Conservation (phyloP, 2,797 vertebrate genomes). For the Enteromius trimaculatus region DNA sequence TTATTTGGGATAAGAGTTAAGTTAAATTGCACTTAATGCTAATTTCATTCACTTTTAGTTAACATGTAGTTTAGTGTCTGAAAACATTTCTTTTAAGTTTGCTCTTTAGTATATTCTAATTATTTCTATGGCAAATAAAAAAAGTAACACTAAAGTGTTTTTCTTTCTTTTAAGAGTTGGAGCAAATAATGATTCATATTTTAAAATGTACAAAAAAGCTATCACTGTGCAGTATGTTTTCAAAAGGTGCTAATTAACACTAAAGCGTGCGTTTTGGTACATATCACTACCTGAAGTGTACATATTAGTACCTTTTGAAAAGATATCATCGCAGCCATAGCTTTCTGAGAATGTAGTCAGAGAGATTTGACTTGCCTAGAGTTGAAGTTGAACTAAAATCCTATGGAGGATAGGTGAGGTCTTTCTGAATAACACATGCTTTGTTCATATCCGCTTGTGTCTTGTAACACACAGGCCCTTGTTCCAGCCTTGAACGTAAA, state of each 20-base stretch:
- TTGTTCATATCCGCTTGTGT: constrained; percentile 55
- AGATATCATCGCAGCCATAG: not conserved
- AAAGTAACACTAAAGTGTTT: not conserved
- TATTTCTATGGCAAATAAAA: not conserved
- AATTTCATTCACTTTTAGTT: not conserved
- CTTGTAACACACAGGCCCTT: constrained; percentile 35
- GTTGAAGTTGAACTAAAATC: constrained; percentile 6
- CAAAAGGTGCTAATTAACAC: not conserved
- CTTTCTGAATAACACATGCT: constrained; percentile 42
- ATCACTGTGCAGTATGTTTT: not conserved
- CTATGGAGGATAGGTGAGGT: constrained; percentile 12
- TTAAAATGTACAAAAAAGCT: not conserved
- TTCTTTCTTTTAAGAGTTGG: not conserved
- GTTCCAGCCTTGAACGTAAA: constrained; percentile 42
- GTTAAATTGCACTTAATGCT: not conserved
- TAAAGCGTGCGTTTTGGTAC: not conserved
- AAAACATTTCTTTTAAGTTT: not conserved
- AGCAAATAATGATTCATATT: not conserved
- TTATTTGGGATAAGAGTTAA: not conserved
- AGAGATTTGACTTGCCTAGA: constrained; percentile 28
- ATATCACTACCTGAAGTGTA: not conserved
- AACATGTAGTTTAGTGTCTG: not conserved
- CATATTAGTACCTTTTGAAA: not conserved
- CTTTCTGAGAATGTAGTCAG: not conserved
- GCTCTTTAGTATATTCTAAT: not conserved